Conservation (phyloP, 2,797 vertebrate genomes). For the Myiotriccus ornatus region DNA sequence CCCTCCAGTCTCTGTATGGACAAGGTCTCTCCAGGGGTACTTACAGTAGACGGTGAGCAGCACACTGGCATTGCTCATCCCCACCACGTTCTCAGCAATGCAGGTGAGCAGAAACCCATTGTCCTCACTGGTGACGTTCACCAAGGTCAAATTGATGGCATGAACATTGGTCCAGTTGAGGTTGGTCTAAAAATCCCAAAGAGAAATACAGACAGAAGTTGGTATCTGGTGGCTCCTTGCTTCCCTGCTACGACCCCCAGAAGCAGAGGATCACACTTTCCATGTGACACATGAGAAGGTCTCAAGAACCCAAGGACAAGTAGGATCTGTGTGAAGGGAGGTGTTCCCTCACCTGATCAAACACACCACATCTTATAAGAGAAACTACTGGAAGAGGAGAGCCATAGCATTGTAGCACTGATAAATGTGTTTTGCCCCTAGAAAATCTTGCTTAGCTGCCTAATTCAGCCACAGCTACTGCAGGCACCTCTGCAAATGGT, state of each 20-base stretch:
- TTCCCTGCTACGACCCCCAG: rapidly evolving
- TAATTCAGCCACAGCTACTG: not conserved
- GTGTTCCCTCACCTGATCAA: not conserved
- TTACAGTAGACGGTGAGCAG: slow-evolving; percentile 94
- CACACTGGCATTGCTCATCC: slow-evolving; percentile 94
- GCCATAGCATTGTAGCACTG: not conserved
- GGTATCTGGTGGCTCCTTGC: not conserved
- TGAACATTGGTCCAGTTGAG: slow-evolving; percentile 96
- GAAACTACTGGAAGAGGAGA: not conserved
- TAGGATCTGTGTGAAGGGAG: not conserved
- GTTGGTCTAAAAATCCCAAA: slow-evolving; percentile 83
- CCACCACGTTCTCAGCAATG: slow-evolving; percentile 96
- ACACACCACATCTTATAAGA: not conserved
- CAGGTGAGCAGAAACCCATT: slow-evolving; percentile 92
- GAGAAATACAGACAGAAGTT: not conserved
- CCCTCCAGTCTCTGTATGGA: not conserved
- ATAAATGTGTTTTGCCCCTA: not conserved
- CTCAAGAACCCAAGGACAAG: not conserved
- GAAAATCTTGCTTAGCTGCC: not conserved
- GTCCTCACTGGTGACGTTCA: slow-evolving; percentile 94
- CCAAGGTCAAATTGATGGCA: slow-evolving; percentile 94
- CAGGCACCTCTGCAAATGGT: not conserved
- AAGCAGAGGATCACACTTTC: not conserved
- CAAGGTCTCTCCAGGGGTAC: slow-evolving; percentile 52
- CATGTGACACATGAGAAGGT: not conserved